Percentiles rank a stretch among this genome's conserved stretches.
These are phyloP conservation scores for Hydractinia echinata DNA, from an alignment of 30 jellyfish, hydroid and myxozoan species.

Conservation along the genomic window DNA sequence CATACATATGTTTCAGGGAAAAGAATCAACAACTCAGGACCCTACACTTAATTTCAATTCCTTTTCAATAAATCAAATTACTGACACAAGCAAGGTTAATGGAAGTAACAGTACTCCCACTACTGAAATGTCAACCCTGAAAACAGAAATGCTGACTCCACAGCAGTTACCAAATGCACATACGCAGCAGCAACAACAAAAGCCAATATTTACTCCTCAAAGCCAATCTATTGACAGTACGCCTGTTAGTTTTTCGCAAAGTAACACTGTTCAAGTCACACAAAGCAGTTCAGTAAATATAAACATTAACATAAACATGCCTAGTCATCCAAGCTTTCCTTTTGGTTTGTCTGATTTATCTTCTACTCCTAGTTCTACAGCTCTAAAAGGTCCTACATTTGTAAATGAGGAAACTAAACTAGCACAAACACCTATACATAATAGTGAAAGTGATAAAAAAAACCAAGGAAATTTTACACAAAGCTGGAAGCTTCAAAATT, in stretches of 20 bases:
- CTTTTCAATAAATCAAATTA: not conserved
- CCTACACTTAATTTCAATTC: not conserved
- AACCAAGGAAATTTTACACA: not conserved
- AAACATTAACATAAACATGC: constrained; percentile 36
- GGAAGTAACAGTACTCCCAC: not conserved
- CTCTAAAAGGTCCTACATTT: constrained; percentile 1
- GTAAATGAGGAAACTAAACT: not conserved
- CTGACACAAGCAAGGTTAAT: not conserved
- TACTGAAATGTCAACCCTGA: not conserved
- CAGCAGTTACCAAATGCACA: not conserved
- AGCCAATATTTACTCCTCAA: not conserved
- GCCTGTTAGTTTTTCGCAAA: constrained; percentile 23
- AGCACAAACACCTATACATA: not conserved
- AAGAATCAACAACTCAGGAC: not conserved
- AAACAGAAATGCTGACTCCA: not conserved
- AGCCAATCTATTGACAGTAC: not conserved
- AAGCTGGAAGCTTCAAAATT: too few relatives aligned
- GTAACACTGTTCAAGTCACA: constrained; percentile 39
- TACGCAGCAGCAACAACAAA: too few relatives aligned
- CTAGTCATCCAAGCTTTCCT: constrained; percentile 33
- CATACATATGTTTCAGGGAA: constrained; percentile 12
- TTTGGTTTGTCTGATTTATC: constrained; percentile 15
- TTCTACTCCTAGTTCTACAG: not conserved
- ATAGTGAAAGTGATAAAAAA: not conserved
- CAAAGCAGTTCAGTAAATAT: constrained; percentile 33